phyloP scores from a whole-genome alignment of 2,113 vertebrate genomes.

The Cygnus atratus region DNA sequence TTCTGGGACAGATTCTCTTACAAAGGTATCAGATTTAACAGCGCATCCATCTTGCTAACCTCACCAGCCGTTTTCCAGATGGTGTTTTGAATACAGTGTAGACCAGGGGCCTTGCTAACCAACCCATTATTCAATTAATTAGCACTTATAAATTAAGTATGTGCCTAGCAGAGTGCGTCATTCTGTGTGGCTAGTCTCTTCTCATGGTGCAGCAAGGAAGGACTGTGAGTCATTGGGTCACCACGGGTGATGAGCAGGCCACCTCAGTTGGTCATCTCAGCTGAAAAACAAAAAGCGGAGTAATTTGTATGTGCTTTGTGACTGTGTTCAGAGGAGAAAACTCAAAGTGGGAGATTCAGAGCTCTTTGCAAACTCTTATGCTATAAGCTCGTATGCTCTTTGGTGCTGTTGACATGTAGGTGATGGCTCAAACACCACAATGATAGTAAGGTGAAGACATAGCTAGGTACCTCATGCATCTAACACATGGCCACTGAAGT shows the following conservation, averaged over 20 bases:
- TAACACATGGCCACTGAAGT: fast-evolving
- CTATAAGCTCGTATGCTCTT: background rate
- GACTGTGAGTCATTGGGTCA: background rate
- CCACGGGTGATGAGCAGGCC: background rate
- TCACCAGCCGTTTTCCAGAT: background rate
- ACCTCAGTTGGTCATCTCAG: fast-evolving
- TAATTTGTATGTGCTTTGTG: background rate
- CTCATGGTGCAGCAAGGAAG: background rate
- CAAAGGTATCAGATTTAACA: slow-evolving; percentile 10
- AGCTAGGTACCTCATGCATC: background rate
- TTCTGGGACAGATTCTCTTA: background rate
- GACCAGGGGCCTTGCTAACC: background rate
- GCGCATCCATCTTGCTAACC: background rate
- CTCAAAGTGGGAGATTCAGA: background rate
- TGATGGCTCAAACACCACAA: background rate
- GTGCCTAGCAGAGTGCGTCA: background rate
- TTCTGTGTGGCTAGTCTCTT: background rate
- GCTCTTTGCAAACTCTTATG: background rate
- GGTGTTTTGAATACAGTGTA: background rate
- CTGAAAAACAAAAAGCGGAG: background rate
- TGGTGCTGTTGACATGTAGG: background rate
- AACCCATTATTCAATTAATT: slow-evolving; percentile 25
- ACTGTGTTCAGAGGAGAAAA: background rate
- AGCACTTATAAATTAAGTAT: slow-evolving; percentile 18
- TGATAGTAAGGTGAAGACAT: background rate